phyloP scores from a whole-genome alignment of 2,113 vertebrate species.

The human (Homo sapiens) region DNA sequence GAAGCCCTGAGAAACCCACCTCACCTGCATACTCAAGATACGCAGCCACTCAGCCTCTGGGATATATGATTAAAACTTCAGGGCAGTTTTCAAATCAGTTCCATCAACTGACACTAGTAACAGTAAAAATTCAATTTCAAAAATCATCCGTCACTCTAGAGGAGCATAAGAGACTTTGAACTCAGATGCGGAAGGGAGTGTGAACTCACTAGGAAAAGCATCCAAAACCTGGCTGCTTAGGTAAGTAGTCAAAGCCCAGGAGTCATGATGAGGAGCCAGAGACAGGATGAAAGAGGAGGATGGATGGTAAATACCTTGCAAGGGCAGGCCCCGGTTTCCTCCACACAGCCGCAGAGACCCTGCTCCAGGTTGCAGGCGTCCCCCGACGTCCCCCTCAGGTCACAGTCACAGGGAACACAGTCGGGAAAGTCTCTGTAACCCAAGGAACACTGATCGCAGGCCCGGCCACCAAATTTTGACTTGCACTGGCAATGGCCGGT shows the following conservation, averaged over 20 bases:
- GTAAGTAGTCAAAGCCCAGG: neutral
- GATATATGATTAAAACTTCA: neutral
- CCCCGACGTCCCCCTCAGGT: slow-evolving; percentile 85
- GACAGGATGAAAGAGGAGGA: neutral
- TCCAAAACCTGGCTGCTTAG: neutral
- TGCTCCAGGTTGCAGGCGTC: slow-evolving; percentile 84
- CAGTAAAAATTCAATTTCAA: neutral
- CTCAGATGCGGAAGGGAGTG: neutral
- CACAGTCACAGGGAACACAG: slow-evolving; percentile 91
- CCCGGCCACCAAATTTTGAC: slow-evolving; percentile 83
- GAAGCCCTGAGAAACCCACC: neutral
- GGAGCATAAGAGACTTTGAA: neutral
- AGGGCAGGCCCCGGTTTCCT: slow-evolving; percentile 85
- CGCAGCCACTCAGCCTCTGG: neutral
- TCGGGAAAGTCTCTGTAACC: slow-evolving; percentile 91
- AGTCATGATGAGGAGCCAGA: neutral
- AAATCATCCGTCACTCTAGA: neutral
- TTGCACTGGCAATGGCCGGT: slow-evolving; percentile 90
- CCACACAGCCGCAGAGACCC: slow-evolving; percentile 88
- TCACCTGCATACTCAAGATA: neutral
- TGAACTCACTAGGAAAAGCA: neutral
- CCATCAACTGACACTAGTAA: neutral
- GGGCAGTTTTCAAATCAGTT: neutral
- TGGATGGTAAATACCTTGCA: slow-evolving; percentile 90
- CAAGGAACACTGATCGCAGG: slow-evolving; percentile 87